Evolutionary conservation across 2,888 invertebrate genomes (phyloP).

Genomic region (Agrochola litura): DNA sequence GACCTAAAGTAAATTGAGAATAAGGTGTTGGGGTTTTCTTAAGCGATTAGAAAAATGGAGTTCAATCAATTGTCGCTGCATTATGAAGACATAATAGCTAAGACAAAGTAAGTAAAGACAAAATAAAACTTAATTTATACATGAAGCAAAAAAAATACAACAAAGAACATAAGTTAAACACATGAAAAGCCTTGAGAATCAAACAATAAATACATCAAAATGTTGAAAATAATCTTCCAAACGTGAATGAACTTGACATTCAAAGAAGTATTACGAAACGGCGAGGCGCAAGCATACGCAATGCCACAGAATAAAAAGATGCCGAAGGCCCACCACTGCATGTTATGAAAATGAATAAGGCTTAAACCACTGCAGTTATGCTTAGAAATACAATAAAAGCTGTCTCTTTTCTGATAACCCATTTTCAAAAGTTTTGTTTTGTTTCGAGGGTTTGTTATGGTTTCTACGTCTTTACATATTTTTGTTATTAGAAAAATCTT

Average conservation of each 20-base stretch:
- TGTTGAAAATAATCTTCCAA: conserved; percentile 46
- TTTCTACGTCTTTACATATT: neutral
- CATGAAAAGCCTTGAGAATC: conserved; percentile 21
- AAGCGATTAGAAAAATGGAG: neutral
- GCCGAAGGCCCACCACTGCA: conserved; percentile 25
- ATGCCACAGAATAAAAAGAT: neutral
- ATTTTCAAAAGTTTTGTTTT: neutral
- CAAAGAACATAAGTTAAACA: neutral
- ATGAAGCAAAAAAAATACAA: neutral
- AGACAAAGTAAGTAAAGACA: neutral
- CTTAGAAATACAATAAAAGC: neutral
- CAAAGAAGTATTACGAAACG: conserved; percentile 60
- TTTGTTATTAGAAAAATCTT: neutral
- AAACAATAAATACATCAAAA: conserved; percentile 54
- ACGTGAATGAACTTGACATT: conserved; percentile 74
- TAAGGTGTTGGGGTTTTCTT: neutral
- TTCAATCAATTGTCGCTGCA: neutral
- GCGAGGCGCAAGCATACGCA: conserved; percentile 21
- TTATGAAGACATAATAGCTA: neutral
- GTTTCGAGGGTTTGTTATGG: neutral
- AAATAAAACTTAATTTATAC: neutral
- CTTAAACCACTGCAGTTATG: neutral
- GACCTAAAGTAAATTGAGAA: neutral
- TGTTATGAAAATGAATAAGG: neutral
- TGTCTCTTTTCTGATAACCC: neutral